phyloP scores from a whole-genome alignment of 1,140 invertebrate genomes.

The Formica selysi region DNA sequence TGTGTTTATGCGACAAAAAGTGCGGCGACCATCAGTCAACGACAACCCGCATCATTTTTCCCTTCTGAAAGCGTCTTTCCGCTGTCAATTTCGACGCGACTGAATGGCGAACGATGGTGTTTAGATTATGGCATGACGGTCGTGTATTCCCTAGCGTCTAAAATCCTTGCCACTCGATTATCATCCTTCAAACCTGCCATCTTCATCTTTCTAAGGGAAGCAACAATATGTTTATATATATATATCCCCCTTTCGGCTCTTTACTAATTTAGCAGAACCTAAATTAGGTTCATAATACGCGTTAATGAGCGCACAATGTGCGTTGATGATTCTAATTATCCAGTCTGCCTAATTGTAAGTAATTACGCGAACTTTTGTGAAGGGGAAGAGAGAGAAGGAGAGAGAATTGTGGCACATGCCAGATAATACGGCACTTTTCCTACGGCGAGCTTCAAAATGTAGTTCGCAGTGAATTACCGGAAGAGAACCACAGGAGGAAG shows the following conservation, averaged over 20 bases:
- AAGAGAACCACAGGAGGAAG: not conserved
- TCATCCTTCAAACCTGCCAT: not conserved
- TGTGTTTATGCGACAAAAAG: not conserved
- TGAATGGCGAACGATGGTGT: slow-evolving; percentile 27
- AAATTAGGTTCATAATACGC: slow-evolving; percentile 18
- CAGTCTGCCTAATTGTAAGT: slow-evolving; percentile 54
- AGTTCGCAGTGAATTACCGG: not conserved
- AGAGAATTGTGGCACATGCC: not conserved
- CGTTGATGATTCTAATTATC: slow-evolving; percentile 67
- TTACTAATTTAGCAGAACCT: not conserved
- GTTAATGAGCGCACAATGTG: slow-evolving; percentile 18
- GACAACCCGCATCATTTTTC: slow-evolving; percentile 43
- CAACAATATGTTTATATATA: not conserved
- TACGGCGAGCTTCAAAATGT: not conserved
- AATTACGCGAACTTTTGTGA: slow-evolving; percentile 49
- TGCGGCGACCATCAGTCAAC: slow-evolving; percentile 28
- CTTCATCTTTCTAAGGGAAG: not conserved
- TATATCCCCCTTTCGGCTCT: not conserved
- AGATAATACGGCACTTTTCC: not conserved
- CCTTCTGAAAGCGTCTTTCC: slow-evolving; percentile 31
- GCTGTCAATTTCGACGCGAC: slow-evolving; percentile 18
- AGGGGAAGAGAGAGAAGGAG: slow-evolving; percentile 10
- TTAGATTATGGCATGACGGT: slow-evolving; percentile 24
- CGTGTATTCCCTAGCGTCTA: not conserved
- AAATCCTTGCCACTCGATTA: slow-evolving; percentile 53